Percentiles rank a stretch among this genome's conserved stretches.
phyloP scores from a whole-genome alignment of 2,113 vertebrate genomes.

The Daphoenositta chrysoptera region DNA sequence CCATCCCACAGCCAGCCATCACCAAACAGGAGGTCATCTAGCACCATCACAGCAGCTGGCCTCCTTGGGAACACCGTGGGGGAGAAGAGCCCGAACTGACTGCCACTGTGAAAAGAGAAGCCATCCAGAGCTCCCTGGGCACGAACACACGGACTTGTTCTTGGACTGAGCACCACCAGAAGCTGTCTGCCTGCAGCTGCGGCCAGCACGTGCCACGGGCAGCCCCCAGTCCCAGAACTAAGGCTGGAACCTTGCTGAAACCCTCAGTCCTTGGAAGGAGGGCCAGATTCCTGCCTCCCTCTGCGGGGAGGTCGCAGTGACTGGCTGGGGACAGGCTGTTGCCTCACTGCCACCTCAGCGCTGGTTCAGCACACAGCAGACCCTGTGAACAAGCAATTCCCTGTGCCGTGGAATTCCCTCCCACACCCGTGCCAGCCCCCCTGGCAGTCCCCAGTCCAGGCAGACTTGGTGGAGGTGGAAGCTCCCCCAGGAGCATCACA shows the following conservation, averaged over 20 bases:
- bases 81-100: background rate
- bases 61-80: background rate
- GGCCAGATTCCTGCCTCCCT: background rate
- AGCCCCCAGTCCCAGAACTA: background rate
- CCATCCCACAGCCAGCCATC: constrained; percentile 89
- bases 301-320: background rate
- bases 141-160: background rate
- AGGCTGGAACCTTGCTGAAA: background rate
- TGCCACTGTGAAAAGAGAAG: constrained; percentile 41
- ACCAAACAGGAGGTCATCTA: constrained; percentile 98
- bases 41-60: background rate
- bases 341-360: background rate
- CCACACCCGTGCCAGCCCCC: background rate
- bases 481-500: background rate
- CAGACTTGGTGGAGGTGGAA: background rate
- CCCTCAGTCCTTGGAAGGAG: background rate
- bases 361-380: background rate
- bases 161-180: background rate
- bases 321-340: background rate
- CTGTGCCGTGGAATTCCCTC: background rate
- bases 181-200: background rate
- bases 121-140: background rate
- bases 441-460: background rate
- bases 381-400: background rate
- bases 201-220: background rate